Percentiles rank a stretch among this genome's conserved stretches.
These are phyloP conservation scores for Lepisosteus osseus DNA, from an alignment of 2,113 vertebrate genomes.

Conservation along the genomic window DNA sequence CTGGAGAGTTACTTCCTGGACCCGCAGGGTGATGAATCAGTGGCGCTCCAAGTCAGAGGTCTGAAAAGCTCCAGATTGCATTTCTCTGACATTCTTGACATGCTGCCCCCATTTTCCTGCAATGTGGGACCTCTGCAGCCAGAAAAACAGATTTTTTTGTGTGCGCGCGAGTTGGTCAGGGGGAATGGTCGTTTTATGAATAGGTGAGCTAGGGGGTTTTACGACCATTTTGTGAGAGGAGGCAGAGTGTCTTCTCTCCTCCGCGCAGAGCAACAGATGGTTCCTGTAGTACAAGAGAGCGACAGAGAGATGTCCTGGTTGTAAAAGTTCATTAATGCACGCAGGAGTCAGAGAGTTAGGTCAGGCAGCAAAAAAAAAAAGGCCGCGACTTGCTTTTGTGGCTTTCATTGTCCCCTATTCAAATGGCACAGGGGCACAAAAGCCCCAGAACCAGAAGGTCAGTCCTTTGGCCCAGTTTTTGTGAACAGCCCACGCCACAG, in stretches of 20 bases:
- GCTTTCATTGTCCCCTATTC: slow-evolving; percentile 17
- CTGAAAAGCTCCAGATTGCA: no score
- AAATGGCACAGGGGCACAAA: slow-evolving; percentile 3
- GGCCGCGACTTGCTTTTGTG: not conserved
- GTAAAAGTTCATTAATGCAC: slow-evolving; percentile 27
- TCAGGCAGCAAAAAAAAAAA: slow-evolving; percentile 15
- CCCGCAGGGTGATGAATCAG: no score
- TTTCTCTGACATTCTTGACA: no score
- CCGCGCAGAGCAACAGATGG: slow-evolving; percentile 20
- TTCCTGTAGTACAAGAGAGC: slow-evolving; percentile 7
- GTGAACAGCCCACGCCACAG: no score
- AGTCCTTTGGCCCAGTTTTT: no score
- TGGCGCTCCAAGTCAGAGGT: no score
- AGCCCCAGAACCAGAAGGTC: not conserved
- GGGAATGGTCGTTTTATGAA: no score
- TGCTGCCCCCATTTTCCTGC: no score
- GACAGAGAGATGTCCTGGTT: slow-evolving; percentile 9
- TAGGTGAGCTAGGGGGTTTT: not conserved
- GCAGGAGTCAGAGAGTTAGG: slow-evolving; percentile 18
- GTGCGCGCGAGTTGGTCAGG: no score
- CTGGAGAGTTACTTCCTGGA: no score
- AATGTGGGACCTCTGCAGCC: no score
- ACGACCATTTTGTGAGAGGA: not conserved
- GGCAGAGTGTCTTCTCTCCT: not conserved
- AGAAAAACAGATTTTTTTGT: no score